Evolutionary conservation across 2,113 vertebrate species (phyloP).

Genomic region (Benitochromis conjunctus): DNA sequence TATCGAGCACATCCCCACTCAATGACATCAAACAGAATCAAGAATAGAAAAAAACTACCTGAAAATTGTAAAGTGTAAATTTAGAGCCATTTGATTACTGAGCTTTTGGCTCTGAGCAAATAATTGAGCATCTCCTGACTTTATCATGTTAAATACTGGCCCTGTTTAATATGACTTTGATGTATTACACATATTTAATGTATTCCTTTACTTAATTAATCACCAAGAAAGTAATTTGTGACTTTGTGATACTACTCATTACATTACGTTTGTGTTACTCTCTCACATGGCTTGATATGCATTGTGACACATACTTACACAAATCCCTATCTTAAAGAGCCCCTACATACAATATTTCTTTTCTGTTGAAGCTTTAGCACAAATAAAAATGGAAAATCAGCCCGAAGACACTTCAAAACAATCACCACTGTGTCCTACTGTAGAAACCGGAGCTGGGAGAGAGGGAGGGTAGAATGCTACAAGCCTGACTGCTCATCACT

Average conservation of each 20-base stretch:
- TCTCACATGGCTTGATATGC: not conserved
- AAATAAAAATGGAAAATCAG: not conserved
- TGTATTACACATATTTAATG: not conserved
- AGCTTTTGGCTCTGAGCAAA: not conserved
- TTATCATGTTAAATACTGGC: not conserved
- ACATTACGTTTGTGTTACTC: not conserved
- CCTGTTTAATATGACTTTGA: not conserved
- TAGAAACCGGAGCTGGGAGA: not conserved
- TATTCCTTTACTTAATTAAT: not conserved
- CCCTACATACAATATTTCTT: not conserved
- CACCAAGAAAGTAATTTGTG: not conserved
- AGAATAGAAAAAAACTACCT: not conserved
- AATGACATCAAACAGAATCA: not conserved
- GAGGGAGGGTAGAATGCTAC: not conserved
- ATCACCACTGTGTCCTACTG: not conserved
- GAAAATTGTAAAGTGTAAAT: not conserved
- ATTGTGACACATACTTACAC: not conserved
- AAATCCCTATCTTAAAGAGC: not conserved
- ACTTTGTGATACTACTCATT: not conserved
- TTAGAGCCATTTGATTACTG: not conserved
- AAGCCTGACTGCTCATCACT: not conserved
- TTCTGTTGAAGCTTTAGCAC: not conserved
- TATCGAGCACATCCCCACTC: not conserved
- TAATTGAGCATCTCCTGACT: not conserved
- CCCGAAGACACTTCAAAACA: not conserved